Evolutionary conservation across 2,113 vertebrate genomes (phyloP).

Genomic region (Oreamnos americanus): DNA sequence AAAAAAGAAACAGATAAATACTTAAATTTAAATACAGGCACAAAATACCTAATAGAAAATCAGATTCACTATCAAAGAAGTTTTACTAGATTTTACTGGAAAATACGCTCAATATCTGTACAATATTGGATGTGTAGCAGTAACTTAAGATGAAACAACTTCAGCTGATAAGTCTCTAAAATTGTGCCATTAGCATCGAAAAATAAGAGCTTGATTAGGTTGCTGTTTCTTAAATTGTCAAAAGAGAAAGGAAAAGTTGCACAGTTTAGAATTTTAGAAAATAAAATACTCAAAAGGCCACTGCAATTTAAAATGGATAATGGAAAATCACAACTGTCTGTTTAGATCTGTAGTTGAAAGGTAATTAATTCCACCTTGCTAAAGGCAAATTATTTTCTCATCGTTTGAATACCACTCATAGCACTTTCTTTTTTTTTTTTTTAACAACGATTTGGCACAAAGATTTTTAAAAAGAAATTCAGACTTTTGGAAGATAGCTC

Average conservation of each 20-base stretch:
- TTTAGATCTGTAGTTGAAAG: constrained; percentile 49
- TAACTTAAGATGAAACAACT: background rate
- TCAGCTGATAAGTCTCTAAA: background rate
- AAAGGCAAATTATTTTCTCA: constrained; percentile 66
- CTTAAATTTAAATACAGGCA: background rate
- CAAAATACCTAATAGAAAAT: background rate
- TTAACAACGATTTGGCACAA: background rate
- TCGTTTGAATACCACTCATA: constrained; percentile 39
- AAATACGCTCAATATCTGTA: background rate
- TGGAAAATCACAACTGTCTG: constrained; percentile 46
- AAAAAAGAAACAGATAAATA: background rate
- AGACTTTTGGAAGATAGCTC: background rate
- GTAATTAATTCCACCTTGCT: constrained; percentile 72
- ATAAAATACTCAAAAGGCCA: constrained; percentile 4
- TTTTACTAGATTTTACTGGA: constrained; percentile 10
- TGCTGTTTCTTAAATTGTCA: constrained; percentile 54
- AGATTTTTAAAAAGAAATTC: background rate
- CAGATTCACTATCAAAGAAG: background rate
- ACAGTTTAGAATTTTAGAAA: constrained; percentile 48
- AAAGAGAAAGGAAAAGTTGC: constrained; percentile 24
- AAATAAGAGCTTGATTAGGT: constrained; percentile 35
- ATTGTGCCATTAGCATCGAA: constrained; percentile 15
- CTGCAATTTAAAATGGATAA: constrained; percentile 55
- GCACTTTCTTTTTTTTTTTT: background rate
- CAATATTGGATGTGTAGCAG: background rate